A percentile compares a stretch with the other conserved stretches of the same genome.
Evolutionary conservation across 2,113 vertebrate genomes (phyloP).

Genomic region (Artemisiospiza belli): DNA sequence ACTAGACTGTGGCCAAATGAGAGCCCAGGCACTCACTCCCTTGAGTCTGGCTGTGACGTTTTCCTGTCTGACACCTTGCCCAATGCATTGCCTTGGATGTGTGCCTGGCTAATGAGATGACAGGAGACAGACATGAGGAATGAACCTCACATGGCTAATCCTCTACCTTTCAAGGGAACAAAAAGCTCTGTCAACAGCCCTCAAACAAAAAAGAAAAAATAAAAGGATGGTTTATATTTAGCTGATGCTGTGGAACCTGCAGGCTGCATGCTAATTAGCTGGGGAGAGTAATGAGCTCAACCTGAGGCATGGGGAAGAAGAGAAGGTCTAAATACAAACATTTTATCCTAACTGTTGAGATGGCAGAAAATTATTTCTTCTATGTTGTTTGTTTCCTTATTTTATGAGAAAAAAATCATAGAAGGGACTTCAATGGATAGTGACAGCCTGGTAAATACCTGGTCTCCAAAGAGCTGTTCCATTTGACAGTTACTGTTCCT

Average conservation of each 20-base stretch:
- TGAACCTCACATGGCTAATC: conserved; percentile 51
- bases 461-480: neutral
- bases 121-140: conserved; percentile 32
- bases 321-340: neutral
- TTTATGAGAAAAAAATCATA: neutral
- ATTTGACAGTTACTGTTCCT: neutral
- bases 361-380: conserved; percentile 2
- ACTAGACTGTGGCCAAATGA: neutral
- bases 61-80: neutral
- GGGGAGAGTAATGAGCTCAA: neutral
- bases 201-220: conserved; percentile 54
- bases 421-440: neutral
- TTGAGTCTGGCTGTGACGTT: neutral
- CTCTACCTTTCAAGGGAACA: conserved; percentile 59
- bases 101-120: neutral
- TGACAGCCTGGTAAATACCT: neutral
- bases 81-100: neutral
- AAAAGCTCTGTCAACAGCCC: conserved; percentile 53
- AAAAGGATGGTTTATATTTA: conserved; percentile 64
- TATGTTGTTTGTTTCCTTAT: neutral
- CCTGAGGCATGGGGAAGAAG: neutral
- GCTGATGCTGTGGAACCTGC: conserved; percentile 30
- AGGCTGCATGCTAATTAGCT: conserved; percentile 54
- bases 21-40: neutral
- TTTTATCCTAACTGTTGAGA: conserved; percentile 28